Evolutionary conservation across 2,888 invertebrate species (phyloP), one percentile per base, ranked within the genome.

Genomic region (Drosophila sordidula): DNA sequence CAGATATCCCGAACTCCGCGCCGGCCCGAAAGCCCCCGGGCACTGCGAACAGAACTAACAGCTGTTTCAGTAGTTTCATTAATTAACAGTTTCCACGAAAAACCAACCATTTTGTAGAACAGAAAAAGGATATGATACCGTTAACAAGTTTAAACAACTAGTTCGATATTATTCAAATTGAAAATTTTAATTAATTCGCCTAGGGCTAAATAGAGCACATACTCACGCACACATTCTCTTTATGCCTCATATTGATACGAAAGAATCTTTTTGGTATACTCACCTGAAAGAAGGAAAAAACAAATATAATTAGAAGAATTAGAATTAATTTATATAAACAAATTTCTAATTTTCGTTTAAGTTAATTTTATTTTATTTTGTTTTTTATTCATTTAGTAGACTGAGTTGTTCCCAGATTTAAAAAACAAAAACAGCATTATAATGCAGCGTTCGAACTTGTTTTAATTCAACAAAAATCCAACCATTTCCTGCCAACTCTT

Each of bases 251-350:
- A 34, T 46, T n/a, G 1, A 5, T 3, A 12, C 9, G 18, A 18
- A 18, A 18, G 18, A 18, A 11, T 14, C 4, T 18, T 32, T 6
- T 41, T 32, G 44, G 14, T 16, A 73, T 80, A 85, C 82, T 82
- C 78, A 82, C 82, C 85, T 82, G 52, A n/a, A 61, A 22, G 42
- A 26, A 34, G 32, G 29, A 49, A 50, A 26, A n/a, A 22, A 44
- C 9, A 3, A 25, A 22, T 26, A 0, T 0, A 25, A 38, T 16
- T 14, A 18, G 14, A 22, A 22, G 22, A 3, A 3, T 3, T 3
- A 3, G 2, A 22, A 22, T 3, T 3, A 4, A 22, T 22, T 22
- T 22, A 22, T 3, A 22, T 22, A 4, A 22, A 22, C 0, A 18
- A 18, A 18, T 18, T 18, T 18, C 18, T 18, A 18, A 1, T 2